Evolutionary conservation across 2,113 vertebrate species (phyloP).

Genomic region (Furnarius figulus): DNA sequence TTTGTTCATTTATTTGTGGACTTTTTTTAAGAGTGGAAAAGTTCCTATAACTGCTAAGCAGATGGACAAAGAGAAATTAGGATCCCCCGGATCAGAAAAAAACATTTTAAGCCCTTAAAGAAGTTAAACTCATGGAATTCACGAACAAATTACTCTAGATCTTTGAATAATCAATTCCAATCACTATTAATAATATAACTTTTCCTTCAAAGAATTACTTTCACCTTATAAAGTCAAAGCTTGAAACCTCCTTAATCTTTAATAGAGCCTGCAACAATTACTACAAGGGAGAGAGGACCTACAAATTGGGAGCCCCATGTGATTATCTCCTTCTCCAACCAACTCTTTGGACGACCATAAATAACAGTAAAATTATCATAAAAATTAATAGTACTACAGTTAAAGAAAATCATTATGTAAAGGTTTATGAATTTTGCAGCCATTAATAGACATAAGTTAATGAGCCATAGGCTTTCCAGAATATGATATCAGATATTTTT

Average conservation of each 20-base stretch:
- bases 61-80: neutral
- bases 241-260: slow-evolving; percentile 54
- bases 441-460: slow-evolving; percentile 62
- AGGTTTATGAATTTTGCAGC: slow-evolving; percentile 71
- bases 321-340: slow-evolving; percentile 25
- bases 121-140: neutral
- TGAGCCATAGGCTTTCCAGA: slow-evolving; percentile 48
- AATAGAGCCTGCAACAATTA: slow-evolving; percentile 59
- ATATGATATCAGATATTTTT: slow-evolving; percentile 56
- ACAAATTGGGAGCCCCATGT: neutral
- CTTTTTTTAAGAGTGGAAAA: neutral
- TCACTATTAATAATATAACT: slow-evolving; percentile 30
- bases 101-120: neutral
- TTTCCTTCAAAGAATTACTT: slow-evolving; percentile 58
- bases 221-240: slow-evolving; percentile 63
- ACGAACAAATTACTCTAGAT: slow-evolving; percentile 32
- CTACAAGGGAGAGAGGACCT: neutral
- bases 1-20: neutral
- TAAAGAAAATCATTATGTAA: slow-evolving; percentile 72
- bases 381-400: slow-evolving; percentile 64
- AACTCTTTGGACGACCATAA: slow-evolving; percentile 13
- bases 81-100: neutral
- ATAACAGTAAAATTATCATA: slow-evolving; percentile 62
- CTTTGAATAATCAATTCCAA: slow-evolving; percentile 27
- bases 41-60: neutral